These are phyloP conservation scores for Phodopus roborovskii DNA, from an alignment of 2,113 vertebrate genomes.

Conservation along the genomic window DNA sequence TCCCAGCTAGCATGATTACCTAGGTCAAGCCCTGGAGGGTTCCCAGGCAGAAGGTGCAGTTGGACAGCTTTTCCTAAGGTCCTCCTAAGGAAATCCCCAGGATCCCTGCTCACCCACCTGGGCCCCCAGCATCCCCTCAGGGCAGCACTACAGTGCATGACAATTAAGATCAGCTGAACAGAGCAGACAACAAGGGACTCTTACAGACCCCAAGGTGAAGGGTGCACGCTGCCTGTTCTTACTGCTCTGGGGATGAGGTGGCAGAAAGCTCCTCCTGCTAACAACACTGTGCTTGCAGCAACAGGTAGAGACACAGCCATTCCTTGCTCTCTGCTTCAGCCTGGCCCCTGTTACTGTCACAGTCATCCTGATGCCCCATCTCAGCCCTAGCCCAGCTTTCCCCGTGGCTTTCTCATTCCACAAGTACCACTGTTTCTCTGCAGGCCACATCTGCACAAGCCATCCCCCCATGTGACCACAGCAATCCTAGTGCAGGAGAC, in stretches of 20 bases:
- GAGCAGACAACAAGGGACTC: background rate
- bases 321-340: background rate
- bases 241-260: background rate
- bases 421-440: background rate
- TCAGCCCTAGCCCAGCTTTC: background rate
- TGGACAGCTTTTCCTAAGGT: background rate
- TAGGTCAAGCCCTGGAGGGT: background rate
- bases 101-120: background rate
- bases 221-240: accelerated
- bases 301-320: accelerated
- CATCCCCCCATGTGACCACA: background rate
- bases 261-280: accelerated
- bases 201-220: background rate
- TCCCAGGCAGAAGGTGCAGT: background rate
- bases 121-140: background rate
- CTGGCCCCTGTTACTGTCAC: background rate
- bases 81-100: no score
- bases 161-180: background rate
- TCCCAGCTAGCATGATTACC: background rate
- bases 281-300: accelerated
- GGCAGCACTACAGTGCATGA: accelerated
- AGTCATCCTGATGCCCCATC: accelerated
- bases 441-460: background rate
- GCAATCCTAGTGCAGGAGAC: background rate
- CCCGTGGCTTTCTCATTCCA: background rate